These are phyloP conservation scores for Agrenia bidenticulata DNA, from an alignment of 2,888 invertebrate genomes.

Conservation along the genomic window DNA sequence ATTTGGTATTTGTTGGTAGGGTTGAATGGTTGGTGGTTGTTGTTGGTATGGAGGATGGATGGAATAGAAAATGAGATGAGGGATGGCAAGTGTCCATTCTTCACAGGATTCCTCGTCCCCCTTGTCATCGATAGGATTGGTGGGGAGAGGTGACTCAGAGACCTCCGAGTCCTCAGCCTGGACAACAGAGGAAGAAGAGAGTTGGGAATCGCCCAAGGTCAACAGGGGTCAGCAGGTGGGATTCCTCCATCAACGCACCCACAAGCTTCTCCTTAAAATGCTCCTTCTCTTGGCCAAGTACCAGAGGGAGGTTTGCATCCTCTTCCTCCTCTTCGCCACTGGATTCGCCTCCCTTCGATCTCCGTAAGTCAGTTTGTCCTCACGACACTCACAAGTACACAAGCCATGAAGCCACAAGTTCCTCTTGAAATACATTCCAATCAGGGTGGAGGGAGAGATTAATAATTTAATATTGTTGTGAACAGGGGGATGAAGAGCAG, in stretches of 20 bases:
- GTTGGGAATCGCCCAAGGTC: constrained; percentile 65
- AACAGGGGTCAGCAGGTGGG: constrained; percentile 88
- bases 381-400: constrained; percentile 6
- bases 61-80: too few species aligned
- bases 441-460: neutral
- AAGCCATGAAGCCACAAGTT: neutral
- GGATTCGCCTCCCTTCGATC: constrained; percentile 43
- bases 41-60: too few species aligned
- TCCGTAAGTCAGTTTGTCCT: constrained; percentile 32
- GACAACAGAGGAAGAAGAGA: too few species aligned
- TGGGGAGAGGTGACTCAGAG: too few species aligned
- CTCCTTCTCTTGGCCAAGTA: constrained; percentile 39
- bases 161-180: too few species aligned
- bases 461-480: neutral
- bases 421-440: neutral
- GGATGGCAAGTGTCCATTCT: too few species aligned
- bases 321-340: constrained; percentile 45
- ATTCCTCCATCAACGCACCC: constrained; percentile 55
- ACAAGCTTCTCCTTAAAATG: constrained; percentile 37
- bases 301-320: constrained; percentile 49
- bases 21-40: too few species aligned
- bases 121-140: too few species aligned
- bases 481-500: constrained; percentile 47
- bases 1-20: too few species aligned
- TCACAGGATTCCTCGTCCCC: too few species aligned